Evolutionary conservation across 1,140 invertebrate species (phyloP), one percentile per base, ranked within the genome.

Genomic region (Leptinotarsa undecemlineata): DNA sequence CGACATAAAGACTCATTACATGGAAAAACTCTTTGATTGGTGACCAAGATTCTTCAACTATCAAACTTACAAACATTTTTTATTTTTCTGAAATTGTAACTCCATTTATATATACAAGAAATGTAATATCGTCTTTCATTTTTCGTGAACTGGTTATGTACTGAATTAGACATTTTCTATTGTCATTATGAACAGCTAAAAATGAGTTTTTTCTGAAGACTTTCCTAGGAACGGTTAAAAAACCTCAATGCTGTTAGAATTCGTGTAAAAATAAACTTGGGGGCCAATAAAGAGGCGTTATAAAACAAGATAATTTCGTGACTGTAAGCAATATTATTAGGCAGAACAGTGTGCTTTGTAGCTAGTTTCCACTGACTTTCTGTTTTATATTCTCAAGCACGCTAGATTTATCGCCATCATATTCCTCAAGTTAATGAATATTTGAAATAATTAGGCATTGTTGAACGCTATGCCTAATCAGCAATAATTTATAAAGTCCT

Each of bases 301-400:
- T 23, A 66, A 8, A 20, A 66, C 63, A 66, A 66, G 63, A 66
- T 15, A 20, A 21, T 66, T 21, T 20, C 63, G 63, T 66, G 63
- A 66, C 63, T 66, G 14, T 66, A 23, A 15, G 63, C 26, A 66
- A 66, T 66, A 21, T 66, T 66, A 66, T 66, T 66, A 33, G 2
- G 21, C 19, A 66, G 63, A 66, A 66, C 21, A 66, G 21, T 66
- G 11, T 66, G 21, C 26, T 66, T 66, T 15, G 26, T 5, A 15
- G 63, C 19, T 66, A 66, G 23, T 20, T 66, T 66, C 21, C 63
- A 66, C 19, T 33, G 14, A 66, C 63, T 66, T 66, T 66, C 63
- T 23, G 63, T 33, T 66, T 66, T 66, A 66, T 66, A 66, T 66
- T 66, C 26, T 66, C 14, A 6, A 66, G 20, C 63, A 66, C 63